Evolutionary conservation across 2,797 vertebrate species (phyloP), one percentile per base, ranked within the genome.

Genomic region (Rhabdophis nuchalis): DNA sequence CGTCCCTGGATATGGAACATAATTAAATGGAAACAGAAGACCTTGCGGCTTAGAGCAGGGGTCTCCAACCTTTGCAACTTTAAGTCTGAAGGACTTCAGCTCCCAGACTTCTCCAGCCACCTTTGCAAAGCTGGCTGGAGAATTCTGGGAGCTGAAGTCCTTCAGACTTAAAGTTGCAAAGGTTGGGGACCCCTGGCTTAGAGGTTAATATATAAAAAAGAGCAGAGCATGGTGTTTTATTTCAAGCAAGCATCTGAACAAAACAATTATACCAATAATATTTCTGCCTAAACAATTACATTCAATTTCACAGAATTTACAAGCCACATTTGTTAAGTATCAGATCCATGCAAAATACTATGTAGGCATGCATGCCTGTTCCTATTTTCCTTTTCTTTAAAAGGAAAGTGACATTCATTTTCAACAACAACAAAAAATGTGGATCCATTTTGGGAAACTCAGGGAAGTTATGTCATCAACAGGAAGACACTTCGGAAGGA

Each of bases 371-470:
- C 1, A 0, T 23, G 0, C 1, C 0, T 5, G 5, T 41, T 36
- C 53, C 29, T 13, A 23, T 9, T 25, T 18, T 36, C 10, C 4
- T 46, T 86, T 25, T 56, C n/a, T 41, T 86, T 64, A 54, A 85
- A 89, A 77, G 77, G 5, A 57, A 6, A 52, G 88, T 13, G 85
- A 0, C 54, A 16, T 72, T 54, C 92, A 91, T 25, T 92, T 82
- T 52, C 29, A 64, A 14, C 13, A 7, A 20, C 61, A 68, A 82
- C 92, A 68, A 87, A 25, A 29, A 3, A 36, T 64, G n/a, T 61
- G 52, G 58, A 52, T 86, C 91, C 60, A 72, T 93, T 94, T 90
- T 94, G 64, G 14, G 68, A 90, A 96, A 94, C 50, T 64, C 53
- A 32, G 94, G 10, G 86, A 94, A 91, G 29, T n/a, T 52, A 6